Evolutionary conservation across 2,797 vertebrate species (phyloP).

Genomic region (Clarias platycephalus): DNA sequence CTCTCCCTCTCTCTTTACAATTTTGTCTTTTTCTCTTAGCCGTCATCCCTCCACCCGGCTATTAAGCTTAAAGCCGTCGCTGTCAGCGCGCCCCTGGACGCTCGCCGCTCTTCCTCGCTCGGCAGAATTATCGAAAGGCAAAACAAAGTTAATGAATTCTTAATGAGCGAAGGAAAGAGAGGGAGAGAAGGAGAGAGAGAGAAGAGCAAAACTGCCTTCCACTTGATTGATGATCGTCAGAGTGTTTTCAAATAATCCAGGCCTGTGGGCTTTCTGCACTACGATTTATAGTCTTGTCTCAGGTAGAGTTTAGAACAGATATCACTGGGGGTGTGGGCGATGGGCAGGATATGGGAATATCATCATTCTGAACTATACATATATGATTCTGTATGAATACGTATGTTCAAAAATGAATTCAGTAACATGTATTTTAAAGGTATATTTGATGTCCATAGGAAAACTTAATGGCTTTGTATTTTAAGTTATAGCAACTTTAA

Average conservation of each 20-base stretch:
- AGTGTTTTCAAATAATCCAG: conserved; percentile 53
- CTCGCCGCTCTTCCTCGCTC: conserved; percentile 35
- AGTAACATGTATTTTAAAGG: neutral
- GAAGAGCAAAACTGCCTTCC: conserved; percentile 32
- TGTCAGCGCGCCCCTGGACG: conserved; percentile 42
- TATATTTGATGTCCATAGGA: neutral
- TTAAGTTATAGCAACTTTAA: neutral
- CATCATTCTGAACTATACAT: too few relatives aligned
- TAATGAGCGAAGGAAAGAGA: conserved; percentile 43
- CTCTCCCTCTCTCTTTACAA: neutral
- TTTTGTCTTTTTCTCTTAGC: neutral
- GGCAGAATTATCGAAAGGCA: conserved; percentile 50
- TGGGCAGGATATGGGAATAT: neutral
- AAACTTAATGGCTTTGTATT: neutral
- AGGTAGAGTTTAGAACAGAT: conserved; percentile 14
- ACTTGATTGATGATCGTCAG: conserved; percentile 53
- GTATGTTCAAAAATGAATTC: neutral
- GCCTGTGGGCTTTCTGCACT: conserved; percentile 37
- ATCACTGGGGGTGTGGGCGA: neutral
- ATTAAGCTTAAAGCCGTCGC: conserved; percentile 49
- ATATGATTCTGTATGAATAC: neutral
- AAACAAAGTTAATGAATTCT: conserved; percentile 59
- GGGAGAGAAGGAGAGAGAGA: conserved; percentile 8
- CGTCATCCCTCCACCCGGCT: conserved; percentile 13
- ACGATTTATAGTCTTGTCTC: conserved; percentile 17